A percentile compares a stretch with the other conserved stretches of the same genome.
These are phyloP conservation scores for Acomys russatus DNA, from an alignment of 2,797 vertebrate genomes.

Conservation along the genomic window DNA sequence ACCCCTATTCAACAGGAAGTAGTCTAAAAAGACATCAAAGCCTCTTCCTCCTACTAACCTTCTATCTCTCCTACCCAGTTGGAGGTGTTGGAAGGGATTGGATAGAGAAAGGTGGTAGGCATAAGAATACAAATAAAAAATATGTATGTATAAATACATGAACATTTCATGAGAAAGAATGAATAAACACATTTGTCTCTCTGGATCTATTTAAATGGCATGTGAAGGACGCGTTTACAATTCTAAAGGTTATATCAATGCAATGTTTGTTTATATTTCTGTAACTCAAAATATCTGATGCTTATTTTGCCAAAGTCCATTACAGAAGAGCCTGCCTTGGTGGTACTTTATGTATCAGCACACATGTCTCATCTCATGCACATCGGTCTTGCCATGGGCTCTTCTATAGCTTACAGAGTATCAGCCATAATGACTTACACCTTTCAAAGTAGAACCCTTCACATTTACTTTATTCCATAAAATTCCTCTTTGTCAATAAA, in stretches of 20 bases:
- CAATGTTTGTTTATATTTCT: neutral
- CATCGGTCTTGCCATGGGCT: neutral
- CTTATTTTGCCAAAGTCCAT: neutral
- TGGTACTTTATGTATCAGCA: neutral
- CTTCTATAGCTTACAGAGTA: neutral
- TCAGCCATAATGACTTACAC: neutral
- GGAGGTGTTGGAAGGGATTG: too few relatives aligned
- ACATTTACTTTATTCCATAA: neutral
- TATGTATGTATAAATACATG: too few relatives aligned
- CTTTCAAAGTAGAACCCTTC: neutral
- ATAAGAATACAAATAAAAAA: too few relatives aligned
- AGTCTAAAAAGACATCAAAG: too few relatives aligned
- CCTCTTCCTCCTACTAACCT: too few relatives aligned
- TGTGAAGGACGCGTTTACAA: neutral
- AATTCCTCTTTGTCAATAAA: neutral
- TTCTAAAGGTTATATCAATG: neutral
- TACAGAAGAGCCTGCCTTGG: neutral
- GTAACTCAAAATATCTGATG: slow-evolving; percentile 2
- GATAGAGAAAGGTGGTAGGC: too few relatives aligned
- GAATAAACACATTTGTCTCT: rapidly evolving
- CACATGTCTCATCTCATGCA: neutral
- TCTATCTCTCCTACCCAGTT: too few relatives aligned
- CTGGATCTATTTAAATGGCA: neutral
- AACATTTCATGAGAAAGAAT: too few relatives aligned
- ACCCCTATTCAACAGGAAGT: too few relatives aligned